These are phyloP conservation scores for Troilus luridus DNA, from an alignment of 2,888 invertebrate species.

Conservation along the genomic window DNA sequence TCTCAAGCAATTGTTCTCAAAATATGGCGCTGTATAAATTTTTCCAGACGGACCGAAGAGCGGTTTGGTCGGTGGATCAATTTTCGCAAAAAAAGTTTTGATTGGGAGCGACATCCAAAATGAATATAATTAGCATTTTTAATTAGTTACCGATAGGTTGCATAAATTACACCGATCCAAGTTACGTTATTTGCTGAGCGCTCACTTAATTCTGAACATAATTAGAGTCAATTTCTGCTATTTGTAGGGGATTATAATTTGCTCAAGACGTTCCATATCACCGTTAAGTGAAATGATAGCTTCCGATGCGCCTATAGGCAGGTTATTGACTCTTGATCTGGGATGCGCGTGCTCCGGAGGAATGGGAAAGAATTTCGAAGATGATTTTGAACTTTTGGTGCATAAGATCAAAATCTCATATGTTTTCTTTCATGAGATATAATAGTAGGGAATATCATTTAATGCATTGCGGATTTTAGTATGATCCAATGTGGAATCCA, in stretches of 20 bases:
- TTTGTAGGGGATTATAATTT: neutral
- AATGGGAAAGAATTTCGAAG: neutral
- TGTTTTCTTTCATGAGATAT: neutral
- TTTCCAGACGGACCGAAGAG: neutral
- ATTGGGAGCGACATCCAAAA: neutral
- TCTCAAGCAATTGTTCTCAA: neutral
- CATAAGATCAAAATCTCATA: neutral
- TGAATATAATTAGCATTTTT: neutral
- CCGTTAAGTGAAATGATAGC: conserved; percentile 49
- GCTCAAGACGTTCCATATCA: neutral
- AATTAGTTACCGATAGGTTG: neutral
- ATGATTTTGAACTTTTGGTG: neutral
- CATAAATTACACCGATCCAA: neutral
- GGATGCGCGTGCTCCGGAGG: neutral
- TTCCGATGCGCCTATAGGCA: neutral
- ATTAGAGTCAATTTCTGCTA: neutral
- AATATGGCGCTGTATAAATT: neutral
- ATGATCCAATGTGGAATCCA: too few relatives aligned
- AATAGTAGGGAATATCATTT: neutral
- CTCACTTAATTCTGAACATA: neutral
- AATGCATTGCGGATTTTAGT: too few relatives aligned
- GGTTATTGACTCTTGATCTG: neutral
- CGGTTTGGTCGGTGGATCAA: neutral
- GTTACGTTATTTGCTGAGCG: neutral
- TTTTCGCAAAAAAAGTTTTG: neutral